phyloP scores from a whole-genome alignment of 2,113 vertebrate genomes.

The Mellivora capensis region DNA sequence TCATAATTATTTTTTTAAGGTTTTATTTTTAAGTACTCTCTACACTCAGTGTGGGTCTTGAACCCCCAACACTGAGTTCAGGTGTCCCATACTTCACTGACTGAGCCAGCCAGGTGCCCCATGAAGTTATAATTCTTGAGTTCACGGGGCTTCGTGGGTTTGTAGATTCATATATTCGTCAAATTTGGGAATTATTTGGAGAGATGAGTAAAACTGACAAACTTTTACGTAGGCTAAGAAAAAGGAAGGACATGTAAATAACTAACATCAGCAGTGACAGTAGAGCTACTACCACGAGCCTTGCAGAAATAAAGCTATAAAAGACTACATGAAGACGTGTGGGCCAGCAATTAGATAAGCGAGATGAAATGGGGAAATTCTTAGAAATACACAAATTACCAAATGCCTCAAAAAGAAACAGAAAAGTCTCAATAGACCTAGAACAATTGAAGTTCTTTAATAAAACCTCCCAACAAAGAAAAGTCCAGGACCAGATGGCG shows the following conservation, averaged over 20 bases:
- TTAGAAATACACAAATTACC: not conserved
- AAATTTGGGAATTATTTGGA: not conserved
- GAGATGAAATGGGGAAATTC: not conserved
- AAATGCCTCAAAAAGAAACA: not conserved
- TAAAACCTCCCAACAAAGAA: not conserved
- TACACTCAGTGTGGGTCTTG: not conserved
- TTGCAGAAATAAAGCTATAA: not conserved
- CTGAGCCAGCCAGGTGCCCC: not conserved
- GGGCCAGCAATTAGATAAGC: not conserved
- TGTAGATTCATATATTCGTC: not conserved
- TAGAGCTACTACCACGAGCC: not conserved
- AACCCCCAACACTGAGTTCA: not conserved
- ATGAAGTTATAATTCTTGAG: not conserved
- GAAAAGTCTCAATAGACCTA: not conserved
- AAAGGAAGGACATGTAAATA: not conserved
- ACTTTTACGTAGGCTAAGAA: not conserved
- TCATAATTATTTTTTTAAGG: not conserved
- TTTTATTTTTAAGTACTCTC: not conserved
- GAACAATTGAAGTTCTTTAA: not conserved
- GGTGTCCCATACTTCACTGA: not conserved
- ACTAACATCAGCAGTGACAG: not conserved
- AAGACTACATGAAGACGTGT: not conserved
- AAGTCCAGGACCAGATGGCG: not conserved
- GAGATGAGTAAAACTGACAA: not conserved
- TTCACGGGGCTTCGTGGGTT: not conserved